These are phyloP conservation scores for Aplocera efformata DNA, from an alignment of 2,888 invertebrate genomes.

Conservation along the genomic window DNA sequence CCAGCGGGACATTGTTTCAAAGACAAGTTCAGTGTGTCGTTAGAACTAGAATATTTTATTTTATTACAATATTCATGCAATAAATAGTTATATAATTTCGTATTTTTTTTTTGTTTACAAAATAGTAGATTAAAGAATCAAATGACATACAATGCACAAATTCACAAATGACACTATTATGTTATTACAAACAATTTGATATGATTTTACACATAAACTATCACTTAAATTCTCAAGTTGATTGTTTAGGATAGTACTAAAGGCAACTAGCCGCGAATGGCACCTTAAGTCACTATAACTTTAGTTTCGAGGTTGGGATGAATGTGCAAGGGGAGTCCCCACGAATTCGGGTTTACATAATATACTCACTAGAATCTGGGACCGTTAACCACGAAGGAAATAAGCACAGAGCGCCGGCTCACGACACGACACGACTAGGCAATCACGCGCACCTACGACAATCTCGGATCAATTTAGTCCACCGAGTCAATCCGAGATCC, in stretches of 20 bases:
- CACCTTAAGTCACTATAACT: conserved; percentile 6
- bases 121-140: conserved; percentile 27
- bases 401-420: no score
- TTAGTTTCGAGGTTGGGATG: conserved; percentile 10
- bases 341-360: conserved; percentile 16
- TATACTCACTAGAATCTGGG: conserved; percentile 3
- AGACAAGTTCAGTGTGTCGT: conserved; percentile 21
- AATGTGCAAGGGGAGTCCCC: conserved; percentile 10
- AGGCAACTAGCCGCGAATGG: conserved; percentile 18
- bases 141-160: conserved; percentile 35
- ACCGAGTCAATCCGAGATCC: no score
- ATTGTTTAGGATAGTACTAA: conserved; percentile 18
- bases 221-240: conserved; percentile 23
- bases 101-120: conserved; percentile 19
- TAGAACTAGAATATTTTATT: conserved; percentile 16
- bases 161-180: conserved; percentile 31
- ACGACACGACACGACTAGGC: no score
- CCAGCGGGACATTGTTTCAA: conserved; percentile 34
- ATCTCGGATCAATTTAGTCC: no score
- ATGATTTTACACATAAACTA: conserved; percentile 42
- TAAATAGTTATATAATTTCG: conserved; percentile 15
- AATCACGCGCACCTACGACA: no score
- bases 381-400: conserved; percentile 42
- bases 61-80: conserved; percentile 16
- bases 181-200: conserved; percentile 49